These are phyloP conservation scores for Clavelina lepadiformis DNA, from an alignment of 23 tunicate genomes.

Conservation along the genomic window DNA sequence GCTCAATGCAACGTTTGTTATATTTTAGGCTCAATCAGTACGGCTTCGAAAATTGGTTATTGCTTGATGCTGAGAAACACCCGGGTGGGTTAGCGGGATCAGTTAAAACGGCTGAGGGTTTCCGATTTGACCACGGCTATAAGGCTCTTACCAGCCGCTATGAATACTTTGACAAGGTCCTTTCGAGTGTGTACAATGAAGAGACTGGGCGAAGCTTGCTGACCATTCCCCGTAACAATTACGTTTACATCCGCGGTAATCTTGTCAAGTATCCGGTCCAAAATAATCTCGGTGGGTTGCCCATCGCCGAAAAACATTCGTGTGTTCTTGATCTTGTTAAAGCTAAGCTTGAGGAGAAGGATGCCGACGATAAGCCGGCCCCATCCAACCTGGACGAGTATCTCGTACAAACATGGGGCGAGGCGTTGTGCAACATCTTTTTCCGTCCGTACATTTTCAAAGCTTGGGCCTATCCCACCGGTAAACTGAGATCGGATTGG, in stretches of 20 bases:
- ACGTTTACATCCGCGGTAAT: constrained; percentile 29
- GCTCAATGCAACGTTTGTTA: no score
- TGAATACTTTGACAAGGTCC: constrained; percentile 60
- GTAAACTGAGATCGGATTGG: constrained; percentile 64
- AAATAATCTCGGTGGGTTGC: constrained; percentile 64
- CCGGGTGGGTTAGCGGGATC: constrained; percentile 98
- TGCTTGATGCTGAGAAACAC: constrained; percentile 92
- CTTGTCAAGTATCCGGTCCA: constrained; percentile 64
- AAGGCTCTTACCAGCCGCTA: constrained; percentile 63
- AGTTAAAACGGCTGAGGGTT: constrained; percentile 87
- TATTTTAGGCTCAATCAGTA: constrained; percentile 72
- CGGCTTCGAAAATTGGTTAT: constrained; percentile 69
- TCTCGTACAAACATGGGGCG: constrained; percentile 89
- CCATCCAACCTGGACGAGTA: constrained; percentile 59
- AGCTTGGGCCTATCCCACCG: constrained; percentile 89
- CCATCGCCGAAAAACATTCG: constrained; percentile 44
- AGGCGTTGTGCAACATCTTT: constrained; percentile 73
- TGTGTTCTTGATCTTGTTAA: constrained; percentile 67
- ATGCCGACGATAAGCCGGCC: not conserved
- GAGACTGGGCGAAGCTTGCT: constrained; percentile 17
- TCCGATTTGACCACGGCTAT: constrained; percentile 95
- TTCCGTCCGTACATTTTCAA: constrained; percentile 97
- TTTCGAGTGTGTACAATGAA: constrained; percentile 8
- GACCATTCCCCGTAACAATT: constrained; percentile 11
- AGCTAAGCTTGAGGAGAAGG: constrained; percentile 34